Percentiles rank a stretch among this genome's conserved stretches.
phyloP scores from a whole-genome alignment of 2,888 invertebrate species.

The Gisinianus flammeolus region DNA sequence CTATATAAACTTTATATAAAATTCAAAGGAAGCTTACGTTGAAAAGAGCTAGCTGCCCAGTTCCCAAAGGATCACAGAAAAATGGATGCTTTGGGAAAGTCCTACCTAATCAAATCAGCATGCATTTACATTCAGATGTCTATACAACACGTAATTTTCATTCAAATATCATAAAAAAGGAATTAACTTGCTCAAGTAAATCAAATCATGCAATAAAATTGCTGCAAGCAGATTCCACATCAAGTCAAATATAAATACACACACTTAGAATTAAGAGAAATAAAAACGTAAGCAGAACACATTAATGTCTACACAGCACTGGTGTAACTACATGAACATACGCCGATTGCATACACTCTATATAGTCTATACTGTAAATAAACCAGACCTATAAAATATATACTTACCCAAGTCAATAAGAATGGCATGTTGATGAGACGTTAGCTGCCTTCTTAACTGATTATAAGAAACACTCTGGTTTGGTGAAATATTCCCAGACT shows the following conservation, averaged over 20 bases:
- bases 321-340: too few species aligned
- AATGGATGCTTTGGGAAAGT: slow-evolving; percentile 95
- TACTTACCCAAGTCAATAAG: slow-evolving; percentile 84
- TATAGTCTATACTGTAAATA: too few species aligned
- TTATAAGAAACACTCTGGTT: slow-evolving; percentile 80
- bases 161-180: too few species aligned
- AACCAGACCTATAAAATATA: too few species aligned
- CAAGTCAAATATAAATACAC: too few species aligned
- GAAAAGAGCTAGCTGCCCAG: slow-evolving; percentile 91
- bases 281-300: too few species aligned
- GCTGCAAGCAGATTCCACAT: too few species aligned
- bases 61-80: slow-evolving; percentile 87
- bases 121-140: slow-evolving; percentile 30
- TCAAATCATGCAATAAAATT: too few species aligned
- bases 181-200: too few species aligned
- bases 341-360: too few species aligned
- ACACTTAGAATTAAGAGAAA: too few species aligned
- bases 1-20: neutral
- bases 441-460: slow-evolving; percentile 80
- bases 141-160: neutral
- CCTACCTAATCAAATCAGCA: slow-evolving; percentile 72
- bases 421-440: slow-evolving; percentile 95
- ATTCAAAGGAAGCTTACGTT: slow-evolving; percentile 67
- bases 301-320: too few species aligned
- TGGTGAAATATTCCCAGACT: slow-evolving; percentile 73